Percentiles rank a stretch among this genome's conserved stretches.
Evolutionary conservation across 2,113 vertebrate species (phyloP).

Genomic region (Callochromis pleurospilus): DNA sequence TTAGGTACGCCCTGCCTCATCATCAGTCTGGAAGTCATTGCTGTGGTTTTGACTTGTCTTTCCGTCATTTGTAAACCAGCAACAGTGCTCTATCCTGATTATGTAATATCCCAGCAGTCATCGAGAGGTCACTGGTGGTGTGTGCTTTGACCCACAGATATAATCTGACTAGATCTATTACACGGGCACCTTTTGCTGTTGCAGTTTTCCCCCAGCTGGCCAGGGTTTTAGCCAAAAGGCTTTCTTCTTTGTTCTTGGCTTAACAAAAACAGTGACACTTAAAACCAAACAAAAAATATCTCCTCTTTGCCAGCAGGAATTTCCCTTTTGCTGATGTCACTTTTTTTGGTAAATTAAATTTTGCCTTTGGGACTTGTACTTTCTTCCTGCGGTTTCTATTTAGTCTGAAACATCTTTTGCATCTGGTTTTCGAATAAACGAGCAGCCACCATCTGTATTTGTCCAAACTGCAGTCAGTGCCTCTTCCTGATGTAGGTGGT

Average conservation of each 20-base stretch:
- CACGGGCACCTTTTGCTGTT: not conserved
- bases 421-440: not conserved
- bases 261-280: not conserved
- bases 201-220: not conserved
- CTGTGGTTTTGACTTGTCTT: not conserved
- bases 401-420: not conserved
- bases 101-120: not conserved
- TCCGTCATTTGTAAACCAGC: not conserved
- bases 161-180: not conserved
- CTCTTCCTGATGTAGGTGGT: conserved; percentile 21
- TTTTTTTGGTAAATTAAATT: not conserved
- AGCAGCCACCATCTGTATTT: conserved; percentile 22
- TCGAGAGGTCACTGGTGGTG: not conserved
- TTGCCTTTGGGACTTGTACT: not conserved
- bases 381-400: not conserved
- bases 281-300: not conserved
- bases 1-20: not conserved
- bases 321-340: conserved; percentile 6
- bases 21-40: not conserved
- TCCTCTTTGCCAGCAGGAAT: not conserved
- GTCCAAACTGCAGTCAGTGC: not conserved
- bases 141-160: not conserved
- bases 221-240: not conserved
- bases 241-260: not conserved
- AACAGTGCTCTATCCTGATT: not conserved